Conservation (phyloP, 2,113 vertebrate genomes). For the Alces alces region DNA sequence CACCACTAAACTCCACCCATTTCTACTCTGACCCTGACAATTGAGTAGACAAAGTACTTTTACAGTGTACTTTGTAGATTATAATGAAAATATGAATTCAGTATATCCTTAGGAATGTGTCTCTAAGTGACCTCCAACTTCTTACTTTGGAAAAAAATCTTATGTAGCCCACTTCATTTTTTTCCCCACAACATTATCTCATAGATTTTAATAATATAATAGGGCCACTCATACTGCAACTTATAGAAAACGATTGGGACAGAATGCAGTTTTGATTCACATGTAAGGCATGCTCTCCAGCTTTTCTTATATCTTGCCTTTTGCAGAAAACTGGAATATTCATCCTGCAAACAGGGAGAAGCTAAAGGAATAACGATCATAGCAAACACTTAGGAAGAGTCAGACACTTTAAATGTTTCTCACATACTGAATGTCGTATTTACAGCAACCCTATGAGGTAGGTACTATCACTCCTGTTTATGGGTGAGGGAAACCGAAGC, state of each 20-base stretch:
- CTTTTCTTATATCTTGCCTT: neutral
- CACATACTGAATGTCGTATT: neutral
- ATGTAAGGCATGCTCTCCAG: neutral
- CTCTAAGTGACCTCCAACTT: neutral
- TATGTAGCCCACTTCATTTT: neutral
- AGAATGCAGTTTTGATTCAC: neutral
- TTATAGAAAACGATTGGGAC: neutral
- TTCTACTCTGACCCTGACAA: slow-evolving; percentile 42
- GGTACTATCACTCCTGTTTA: neutral
- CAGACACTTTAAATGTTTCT: neutral
- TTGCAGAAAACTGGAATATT: neutral
- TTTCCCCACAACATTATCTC: neutral
- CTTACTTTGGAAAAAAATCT: neutral
- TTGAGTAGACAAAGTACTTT: slow-evolving; percentile 29
- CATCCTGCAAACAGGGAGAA: neutral
- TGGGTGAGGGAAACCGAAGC: neutral
- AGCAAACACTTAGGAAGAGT: neutral
- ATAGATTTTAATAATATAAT: neutral
- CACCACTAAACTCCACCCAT: slow-evolving; percentile 19
- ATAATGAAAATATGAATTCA: slow-evolving; percentile 36
- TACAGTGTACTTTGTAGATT: neutral
- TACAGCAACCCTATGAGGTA: neutral
- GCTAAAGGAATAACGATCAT: neutral
- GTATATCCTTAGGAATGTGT: neutral
- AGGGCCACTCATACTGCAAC: neutral